Conservation (phyloP, 1,140 invertebrate species). For the Trinorchestia longiramus region DNA sequence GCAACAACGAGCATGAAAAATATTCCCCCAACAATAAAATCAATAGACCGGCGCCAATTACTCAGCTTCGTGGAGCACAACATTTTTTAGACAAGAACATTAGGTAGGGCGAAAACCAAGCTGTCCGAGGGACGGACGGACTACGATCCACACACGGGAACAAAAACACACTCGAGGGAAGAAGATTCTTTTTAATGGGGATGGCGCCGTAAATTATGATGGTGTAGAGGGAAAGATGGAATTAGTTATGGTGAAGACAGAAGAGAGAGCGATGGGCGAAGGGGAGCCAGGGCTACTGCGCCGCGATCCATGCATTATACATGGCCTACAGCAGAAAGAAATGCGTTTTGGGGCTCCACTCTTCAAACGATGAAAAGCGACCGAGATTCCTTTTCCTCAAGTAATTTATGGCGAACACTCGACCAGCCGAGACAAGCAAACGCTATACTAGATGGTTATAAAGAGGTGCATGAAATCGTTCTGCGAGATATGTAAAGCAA, state of each 20-base stretch:
- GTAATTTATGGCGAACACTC: conserved; percentile 16
- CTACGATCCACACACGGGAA: conserved; percentile 21
- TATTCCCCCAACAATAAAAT: background rate
- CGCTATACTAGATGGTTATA: background rate
- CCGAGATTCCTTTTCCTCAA: background rate
- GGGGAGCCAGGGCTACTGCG: background rate
- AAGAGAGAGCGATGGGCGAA: conserved; percentile 46
- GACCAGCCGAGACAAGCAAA: background rate
- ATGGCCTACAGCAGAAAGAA: conserved; percentile 40
- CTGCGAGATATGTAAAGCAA: background rate
- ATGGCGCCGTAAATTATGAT: conserved; percentile 53
- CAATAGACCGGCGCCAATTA: conserved; percentile 14
- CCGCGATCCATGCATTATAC: conserved; percentile 30
- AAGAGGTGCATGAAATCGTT: background rate
- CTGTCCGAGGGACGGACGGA: conserved; percentile 20
- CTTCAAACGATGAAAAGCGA: conserved; percentile 38
- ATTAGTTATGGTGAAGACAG: conserved; percentile 55
- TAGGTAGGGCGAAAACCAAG: conserved; percentile 24
- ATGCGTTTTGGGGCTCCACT: background rate
- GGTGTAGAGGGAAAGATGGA: conserved; percentile 33
- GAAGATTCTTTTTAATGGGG: conserved; percentile 52
- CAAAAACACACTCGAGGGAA: conserved; percentile 40
- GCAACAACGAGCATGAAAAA: background rate
- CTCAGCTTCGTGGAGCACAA: conserved; percentile 10
- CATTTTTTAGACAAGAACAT: background rate